A percentile compares a stretch with the other conserved stretches of the same genome.
Evolutionary conservation across 1,140 invertebrate species (phyloP).

Genomic region (Bactericera cockerelli): DNA sequence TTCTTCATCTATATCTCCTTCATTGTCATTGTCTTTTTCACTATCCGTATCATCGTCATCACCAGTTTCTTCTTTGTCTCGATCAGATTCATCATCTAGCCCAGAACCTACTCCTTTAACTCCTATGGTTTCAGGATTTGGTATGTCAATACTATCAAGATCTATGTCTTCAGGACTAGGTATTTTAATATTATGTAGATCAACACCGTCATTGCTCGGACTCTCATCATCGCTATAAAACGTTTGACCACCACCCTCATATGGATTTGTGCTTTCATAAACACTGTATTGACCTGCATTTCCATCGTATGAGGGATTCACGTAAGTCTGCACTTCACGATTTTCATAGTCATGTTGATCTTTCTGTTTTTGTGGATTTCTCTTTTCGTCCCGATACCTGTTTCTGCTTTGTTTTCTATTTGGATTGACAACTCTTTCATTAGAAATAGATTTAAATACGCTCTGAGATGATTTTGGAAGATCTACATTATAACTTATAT

Average conservation of each 20-base stretch:
- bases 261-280: slow-evolving; percentile 4
- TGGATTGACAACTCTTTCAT: neutral
- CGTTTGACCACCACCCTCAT: neutral
- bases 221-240: neutral
- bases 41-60: neutral
- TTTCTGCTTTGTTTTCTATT: neutral
- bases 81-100: neutral
- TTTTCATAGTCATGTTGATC: neutral
- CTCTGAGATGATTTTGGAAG: slow-evolving; percentile 1
- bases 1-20: neutral
- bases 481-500: neutral
- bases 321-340: neutral
- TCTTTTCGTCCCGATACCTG: neutral
- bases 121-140: slow-evolving; percentile 2
- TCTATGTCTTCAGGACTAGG: neutral
- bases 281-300: neutral
- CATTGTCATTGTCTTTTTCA: neutral
- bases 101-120: neutral
- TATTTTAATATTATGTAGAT: neutral
- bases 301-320: neutral
- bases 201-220: neutral
- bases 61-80: neutral
- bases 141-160: neutral
- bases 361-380: neutral
- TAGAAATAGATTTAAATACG: neutral